phyloP scores from a whole-genome alignment of 2,888 invertebrate genomes.

The Erebia epiphron region DNA sequence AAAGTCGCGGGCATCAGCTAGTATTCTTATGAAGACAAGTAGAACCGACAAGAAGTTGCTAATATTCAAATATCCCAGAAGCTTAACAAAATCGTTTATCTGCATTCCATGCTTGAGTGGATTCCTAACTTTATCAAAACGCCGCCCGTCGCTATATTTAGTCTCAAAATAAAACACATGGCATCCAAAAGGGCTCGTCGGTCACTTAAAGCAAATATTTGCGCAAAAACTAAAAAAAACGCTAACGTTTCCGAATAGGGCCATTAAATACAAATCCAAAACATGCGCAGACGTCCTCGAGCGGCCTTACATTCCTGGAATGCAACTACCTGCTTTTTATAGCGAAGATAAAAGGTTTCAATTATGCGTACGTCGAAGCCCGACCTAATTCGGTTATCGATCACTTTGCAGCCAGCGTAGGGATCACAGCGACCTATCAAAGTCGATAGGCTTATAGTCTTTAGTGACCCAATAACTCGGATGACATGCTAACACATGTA shows the following conservation, averaged over 20 bases:
- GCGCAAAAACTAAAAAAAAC: slow-evolving; percentile 53
- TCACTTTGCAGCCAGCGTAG: slow-evolving; percentile 51
- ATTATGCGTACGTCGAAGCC: slow-evolving; percentile 63
- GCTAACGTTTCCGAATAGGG: slow-evolving; percentile 48
- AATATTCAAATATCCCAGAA: slow-evolving; percentile 7
- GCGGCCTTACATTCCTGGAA: slow-evolving; percentile 69
- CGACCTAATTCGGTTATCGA: slow-evolving; percentile 65
- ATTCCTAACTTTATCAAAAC: slow-evolving; percentile 32
- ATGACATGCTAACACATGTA: slow-evolving; percentile 55
- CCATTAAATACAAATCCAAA: slow-evolving; percentile 57
- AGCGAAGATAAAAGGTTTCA: slow-evolving; percentile 61
- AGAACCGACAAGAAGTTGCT: not conserved
- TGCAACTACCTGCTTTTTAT: slow-evolving; percentile 79
- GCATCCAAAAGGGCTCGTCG: slow-evolving; percentile 45
- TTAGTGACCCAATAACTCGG: slow-evolving; percentile 62
- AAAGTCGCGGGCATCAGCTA: no score
- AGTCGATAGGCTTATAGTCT: slow-evolving; percentile 58
- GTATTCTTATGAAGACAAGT: no score
- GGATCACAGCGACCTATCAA: slow-evolving; percentile 56
- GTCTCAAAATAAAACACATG: slow-evolving; percentile 47
- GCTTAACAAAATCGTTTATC: slow-evolving; percentile 7
- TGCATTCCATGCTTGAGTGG: slow-evolving; percentile 23
- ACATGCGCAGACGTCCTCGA: slow-evolving; percentile 53
- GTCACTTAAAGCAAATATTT: slow-evolving; percentile 52
- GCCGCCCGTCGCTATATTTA: slow-evolving; percentile 34